Evolutionary conservation across 2,113 vertebrate genomes (phyloP), one percentile per base, ranked within the genome.

Genomic region (Nibea albiflora): DNA sequence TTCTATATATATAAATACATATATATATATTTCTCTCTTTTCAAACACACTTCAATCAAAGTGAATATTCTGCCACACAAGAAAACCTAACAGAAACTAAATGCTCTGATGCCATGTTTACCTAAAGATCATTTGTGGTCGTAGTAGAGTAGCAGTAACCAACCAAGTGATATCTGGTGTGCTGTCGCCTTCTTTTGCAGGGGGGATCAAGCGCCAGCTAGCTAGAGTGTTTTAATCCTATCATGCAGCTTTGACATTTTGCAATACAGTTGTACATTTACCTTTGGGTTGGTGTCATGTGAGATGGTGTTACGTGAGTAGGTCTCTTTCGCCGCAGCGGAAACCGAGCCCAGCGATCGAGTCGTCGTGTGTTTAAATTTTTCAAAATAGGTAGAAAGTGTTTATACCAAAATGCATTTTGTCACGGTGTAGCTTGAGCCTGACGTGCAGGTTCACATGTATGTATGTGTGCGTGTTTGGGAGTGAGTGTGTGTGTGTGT

Each of bases 41-140:
- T 69, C 53, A 78, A 60, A 84, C 44, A 84, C 75, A 86, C 50
- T 71, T 85, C 71, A 85, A 77, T 86, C 86, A 84, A 90, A 84
- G 54, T 86, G 53, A 83, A 95, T 94, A 96, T 95, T 94, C 91
- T 93, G 91, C 89, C 89, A 91, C 78, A 80, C 67, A 73, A 74
- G 64, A 85, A 88, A 84, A 87, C 76, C 78, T 83, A 86, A 87
- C 82, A 73, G 76, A 86, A 73, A 68, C 78, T 77, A 91, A 90
- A 88, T 66, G 83, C 86, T 89, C 87, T 88, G 88, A 88, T 84
- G 90, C 91, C 90, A 90, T 92, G 85, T 93, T 90, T 93, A 93
- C 92, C 91, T 92, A 85, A 86, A 88, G 89, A 89, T 92, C 90
- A 91, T 93, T 88, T 86, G 90, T 94, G 91, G 88, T 92, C 56